Base-by-base conservation (phyloP, 2,797 vertebrate species). In the Odontamblyopus rebecca region DNA sequence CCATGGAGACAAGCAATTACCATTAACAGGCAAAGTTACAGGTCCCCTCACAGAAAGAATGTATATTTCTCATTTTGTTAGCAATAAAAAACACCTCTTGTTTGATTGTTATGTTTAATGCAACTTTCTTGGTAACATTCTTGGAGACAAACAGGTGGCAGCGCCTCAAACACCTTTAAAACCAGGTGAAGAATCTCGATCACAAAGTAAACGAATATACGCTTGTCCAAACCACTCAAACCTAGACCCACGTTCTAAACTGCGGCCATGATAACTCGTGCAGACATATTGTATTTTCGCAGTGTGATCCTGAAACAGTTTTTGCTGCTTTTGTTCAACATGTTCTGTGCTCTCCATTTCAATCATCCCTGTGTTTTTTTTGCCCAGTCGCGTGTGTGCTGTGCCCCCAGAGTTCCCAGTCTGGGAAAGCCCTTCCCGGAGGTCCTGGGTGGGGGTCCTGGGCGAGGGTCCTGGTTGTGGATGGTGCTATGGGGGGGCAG, bases 391-490 rank as follows among this genome's bases (percentile, higher is more conserved):
- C 70, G 53, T 68, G 69, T 82, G 75, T 83, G 79, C 75, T 67
- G 75, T 82, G 59, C 59, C 68, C 76, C 78, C 71, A 9, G 70
- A 70, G 68, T 75, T 83, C 80, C 70, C 75, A 76, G 81, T 83
- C 81, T 81, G 62, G 75, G 73, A 41, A 73, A 67, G 78, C 80
- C 84, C 78, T 78, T 41, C 69, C 72, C 76, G 29, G 32, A 62
- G 32, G 32, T 35, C 32, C 32, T 35, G 32, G 32, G 32, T 35
- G 35, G 32, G 72, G 60, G 53, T 74, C 78, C 72, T 71, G 85
- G 79, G 89, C 84, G 87, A 91, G 88, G 88, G 90, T 83, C 82
- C 87, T 69, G 69, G 88, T 88, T 91, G 88, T 83, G 67, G 65
- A 84, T 78, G 86, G 18, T 62, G 61, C 23, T 59, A 26, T 27